These are phyloP conservation scores for Dipodomys merriami DNA, from an alignment of 2,113 vertebrate genomes.

Conservation along the genomic window DNA sequence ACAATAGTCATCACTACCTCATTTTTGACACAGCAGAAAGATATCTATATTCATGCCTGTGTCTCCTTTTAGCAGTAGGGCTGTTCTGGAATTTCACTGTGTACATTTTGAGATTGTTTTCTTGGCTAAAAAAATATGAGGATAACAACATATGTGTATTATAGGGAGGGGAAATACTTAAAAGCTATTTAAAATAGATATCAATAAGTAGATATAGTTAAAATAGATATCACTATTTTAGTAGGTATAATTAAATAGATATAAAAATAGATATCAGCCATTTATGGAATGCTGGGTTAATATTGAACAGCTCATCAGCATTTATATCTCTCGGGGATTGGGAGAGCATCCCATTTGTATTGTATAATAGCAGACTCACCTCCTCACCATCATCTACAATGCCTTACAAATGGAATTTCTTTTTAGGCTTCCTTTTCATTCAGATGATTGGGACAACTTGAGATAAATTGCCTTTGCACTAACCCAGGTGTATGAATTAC, in stretches of 20 bases:
- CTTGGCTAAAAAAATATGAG: not conserved
- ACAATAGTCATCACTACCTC: not conserved
- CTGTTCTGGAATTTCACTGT: not conserved
- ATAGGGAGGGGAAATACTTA: not conserved
- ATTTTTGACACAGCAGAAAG: not conserved
- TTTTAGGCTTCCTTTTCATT: conserved; percentile 59
- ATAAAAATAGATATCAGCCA: no score
- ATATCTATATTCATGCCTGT: not conserved
- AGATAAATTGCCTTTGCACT: conserved; percentile 74
- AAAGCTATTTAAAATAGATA: not conserved
- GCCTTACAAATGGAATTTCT: conserved; percentile 44
- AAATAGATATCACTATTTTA: no score
- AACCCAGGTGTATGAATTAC: conserved; percentile 66
- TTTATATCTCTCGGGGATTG: not conserved
- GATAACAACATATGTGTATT: not conserved
- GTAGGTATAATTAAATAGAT: no score
- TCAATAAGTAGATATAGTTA: no score
- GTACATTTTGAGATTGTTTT: not conserved
- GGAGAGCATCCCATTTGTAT: not conserved
- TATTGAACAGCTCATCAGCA: not conserved
- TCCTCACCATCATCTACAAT: not conserved
- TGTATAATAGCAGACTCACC: not conserved
- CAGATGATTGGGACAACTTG: conserved; percentile 54
- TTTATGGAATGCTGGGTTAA: not conserved
- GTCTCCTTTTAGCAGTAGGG: not conserved